Conservation (phyloP, 2,888 invertebrate species). For the Caenorhabditis zanzibari region DNA sequence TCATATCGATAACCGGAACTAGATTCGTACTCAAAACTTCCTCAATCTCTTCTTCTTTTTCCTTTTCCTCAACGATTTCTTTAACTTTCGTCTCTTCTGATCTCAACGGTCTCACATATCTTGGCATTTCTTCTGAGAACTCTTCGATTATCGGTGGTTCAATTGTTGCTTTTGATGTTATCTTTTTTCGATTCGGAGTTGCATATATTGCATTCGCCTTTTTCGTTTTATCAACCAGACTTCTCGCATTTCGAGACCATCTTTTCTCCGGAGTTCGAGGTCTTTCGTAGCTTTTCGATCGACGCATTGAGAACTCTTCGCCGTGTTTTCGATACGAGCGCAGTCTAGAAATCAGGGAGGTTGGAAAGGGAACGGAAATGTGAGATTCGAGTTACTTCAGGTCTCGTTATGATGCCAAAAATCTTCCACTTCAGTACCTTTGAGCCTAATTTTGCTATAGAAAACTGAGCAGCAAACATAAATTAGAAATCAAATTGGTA, state of each 20-base stretch:
- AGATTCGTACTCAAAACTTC: neutral
- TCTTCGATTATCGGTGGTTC: constrained; percentile 53
- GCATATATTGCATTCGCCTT: constrained; percentile 42
- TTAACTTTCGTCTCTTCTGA: neutral
- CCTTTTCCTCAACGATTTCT: neutral
- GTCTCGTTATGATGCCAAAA: too few species aligned
- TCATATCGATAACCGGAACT: constrained; percentile 43
- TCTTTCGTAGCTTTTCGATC: constrained; percentile 55
- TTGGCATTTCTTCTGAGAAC: constrained; percentile 55
- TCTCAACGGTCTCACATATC: constrained; percentile 42
- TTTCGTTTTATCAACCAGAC: constrained; percentile 37
- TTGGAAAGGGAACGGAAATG: neutral
- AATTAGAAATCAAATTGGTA: too few species aligned
- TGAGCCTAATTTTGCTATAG: too few species aligned
- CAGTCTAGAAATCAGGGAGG: constrained; percentile 44
- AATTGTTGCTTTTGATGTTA: constrained; percentile 6
- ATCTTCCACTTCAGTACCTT: too few species aligned
- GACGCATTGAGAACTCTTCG: constrained; percentile 52
- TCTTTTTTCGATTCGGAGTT: constrained; percentile 42
- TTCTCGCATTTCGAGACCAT: constrained; percentile 37
- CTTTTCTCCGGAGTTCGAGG: constrained; percentile 44
- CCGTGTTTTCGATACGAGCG: constrained; percentile 50
- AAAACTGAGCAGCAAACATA: too few species aligned
- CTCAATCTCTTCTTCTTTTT: constrained; percentile 1
- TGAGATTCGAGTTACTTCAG: neutral